These are phyloP conservation scores for Protobothrops mucrosquamatus DNA, from an alignment of 2,113 vertebrate species.

Conservation along the genomic window DNA sequence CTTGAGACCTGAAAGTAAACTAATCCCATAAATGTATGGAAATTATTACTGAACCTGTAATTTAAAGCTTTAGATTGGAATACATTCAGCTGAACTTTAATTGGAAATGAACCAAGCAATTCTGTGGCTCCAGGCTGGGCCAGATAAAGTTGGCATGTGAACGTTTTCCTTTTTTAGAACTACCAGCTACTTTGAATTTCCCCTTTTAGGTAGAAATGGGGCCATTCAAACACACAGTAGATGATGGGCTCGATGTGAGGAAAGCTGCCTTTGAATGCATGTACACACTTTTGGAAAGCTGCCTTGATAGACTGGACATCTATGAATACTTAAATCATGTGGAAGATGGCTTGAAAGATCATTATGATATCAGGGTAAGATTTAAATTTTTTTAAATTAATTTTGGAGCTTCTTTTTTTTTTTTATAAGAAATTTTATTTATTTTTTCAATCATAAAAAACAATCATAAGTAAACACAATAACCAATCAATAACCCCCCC, in stretches of 20 bases:
- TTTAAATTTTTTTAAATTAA: background rate
- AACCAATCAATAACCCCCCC: too few species aligned
- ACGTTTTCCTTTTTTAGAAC: background rate
- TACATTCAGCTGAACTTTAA: background rate
- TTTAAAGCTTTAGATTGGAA: background rate
- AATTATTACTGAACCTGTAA: background rate
- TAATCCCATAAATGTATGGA: background rate
- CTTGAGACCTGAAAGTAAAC: background rate
- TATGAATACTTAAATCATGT: constrained; percentile 89
- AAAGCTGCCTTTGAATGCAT: constrained; percentile 95
- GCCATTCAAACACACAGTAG: constrained; percentile 93
- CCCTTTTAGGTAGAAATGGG: constrained; percentile 91
- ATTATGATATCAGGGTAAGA: constrained; percentile 90
- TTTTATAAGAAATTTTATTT: too few species aligned
- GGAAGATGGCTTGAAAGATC: constrained; percentile 92
- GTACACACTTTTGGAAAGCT: constrained; percentile 91
- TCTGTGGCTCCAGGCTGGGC: background rate
- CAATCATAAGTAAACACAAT: too few species aligned
- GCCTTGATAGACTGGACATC: constrained; percentile 86
- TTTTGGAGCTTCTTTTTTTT: too few species aligned
- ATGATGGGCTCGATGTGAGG: constrained; percentile 89
- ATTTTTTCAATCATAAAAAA: too few species aligned
- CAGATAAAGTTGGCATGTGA: background rate
- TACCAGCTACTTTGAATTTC: background rate
- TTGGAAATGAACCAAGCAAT: background rate